Evolutionary conservation across 1,140 invertebrate genomes (phyloP), one percentile per base, ranked within the genome.

Genomic region (Drosophila persimilis): DNA sequence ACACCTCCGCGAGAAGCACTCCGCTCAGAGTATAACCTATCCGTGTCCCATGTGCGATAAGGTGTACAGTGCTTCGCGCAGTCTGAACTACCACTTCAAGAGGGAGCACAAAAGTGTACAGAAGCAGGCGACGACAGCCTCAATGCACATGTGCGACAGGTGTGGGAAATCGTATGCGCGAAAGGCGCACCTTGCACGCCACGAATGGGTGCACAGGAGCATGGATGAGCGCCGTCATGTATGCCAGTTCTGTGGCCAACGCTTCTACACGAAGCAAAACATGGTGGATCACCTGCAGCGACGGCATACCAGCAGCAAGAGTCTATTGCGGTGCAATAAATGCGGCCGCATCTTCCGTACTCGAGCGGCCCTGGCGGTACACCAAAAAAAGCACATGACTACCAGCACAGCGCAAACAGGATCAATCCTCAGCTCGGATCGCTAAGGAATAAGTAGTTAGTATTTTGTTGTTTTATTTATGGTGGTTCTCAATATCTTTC

Each of bases 191-290:
- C 63, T 88, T 0, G 88, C 58, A 6, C 78, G 83, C 1, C 83
- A 88, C 17, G 65, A 70, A 31, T 64, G 54, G 65, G 73, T 76
- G 6, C 83, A 88, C 39, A 39, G 13, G 2, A 64, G 22, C 22
- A 15, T 50, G 11, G 41, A 56, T 2, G 75, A 76, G 6, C 47
- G 58, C 1, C 63, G 47, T 6, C 79, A 61, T 22, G 35, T 26
- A 1, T 88, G 83, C 39, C 46, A 43, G 7, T 13, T 35, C 31
- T 88, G 83, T 41, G 48, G 41, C 0, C 50, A 67, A 13, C 65
- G 67, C 6, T 88, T 88, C 26, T 79, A 88, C 39, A 88, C 84
- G 6, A 71, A 79, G 9, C 63, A 88, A 45, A 84, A 84, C 22
- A 71, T 88, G 29, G 24, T 58, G 15, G 84, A 84, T 71, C 83